Percentiles rank a stretch among this genome's conserved stretches.
These are phyloP conservation scores for Argopecten irradians DNA, from an alignment of 1,140 invertebrate genomes.

Conservation along the genomic window DNA sequence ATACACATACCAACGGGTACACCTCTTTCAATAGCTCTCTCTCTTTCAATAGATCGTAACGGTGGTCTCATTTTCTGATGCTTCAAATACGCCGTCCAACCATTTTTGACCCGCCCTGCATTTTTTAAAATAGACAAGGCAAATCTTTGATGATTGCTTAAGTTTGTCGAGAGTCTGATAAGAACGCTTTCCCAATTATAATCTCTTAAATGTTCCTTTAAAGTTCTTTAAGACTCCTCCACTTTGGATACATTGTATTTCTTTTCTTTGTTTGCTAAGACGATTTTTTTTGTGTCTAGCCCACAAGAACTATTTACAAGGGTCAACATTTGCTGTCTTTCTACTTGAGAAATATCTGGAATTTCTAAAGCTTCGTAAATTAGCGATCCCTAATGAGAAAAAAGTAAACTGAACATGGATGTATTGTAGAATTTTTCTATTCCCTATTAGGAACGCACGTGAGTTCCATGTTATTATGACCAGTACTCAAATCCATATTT, in stretches of 20 bases:
- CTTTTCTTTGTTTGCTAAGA: neutral
- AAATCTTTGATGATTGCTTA: slow-evolving; percentile 11
- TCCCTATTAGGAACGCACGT: neutral
- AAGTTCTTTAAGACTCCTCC: neutral
- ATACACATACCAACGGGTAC: neutral
- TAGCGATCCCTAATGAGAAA: neutral
- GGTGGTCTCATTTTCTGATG: neutral
- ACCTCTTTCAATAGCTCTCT: neutral
- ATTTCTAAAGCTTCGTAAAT: neutral
- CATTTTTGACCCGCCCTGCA: slow-evolving; percentile 19
- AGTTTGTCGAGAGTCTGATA: neutral
- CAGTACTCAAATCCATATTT: neutral
- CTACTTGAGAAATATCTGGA: neutral
- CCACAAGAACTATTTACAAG: neutral
- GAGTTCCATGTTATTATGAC: slow-evolving; percentile 7
- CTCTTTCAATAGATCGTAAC: neutral
- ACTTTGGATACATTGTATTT: slow-evolving; percentile 15
- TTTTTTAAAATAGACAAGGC: neutral
- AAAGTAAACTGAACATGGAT: neutral
- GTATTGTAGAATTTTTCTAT: neutral
- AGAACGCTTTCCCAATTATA: neutral
- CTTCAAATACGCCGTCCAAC: neutral
- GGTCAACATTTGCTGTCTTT: neutral
- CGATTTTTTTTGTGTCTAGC: neutral
- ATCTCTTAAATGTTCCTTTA: neutral